A percentile compares a stretch with the other conserved stretches of the same genome.
Conservation (phyloP, 2,797 vertebrate species). For the Diglossa cyanea region DNA sequence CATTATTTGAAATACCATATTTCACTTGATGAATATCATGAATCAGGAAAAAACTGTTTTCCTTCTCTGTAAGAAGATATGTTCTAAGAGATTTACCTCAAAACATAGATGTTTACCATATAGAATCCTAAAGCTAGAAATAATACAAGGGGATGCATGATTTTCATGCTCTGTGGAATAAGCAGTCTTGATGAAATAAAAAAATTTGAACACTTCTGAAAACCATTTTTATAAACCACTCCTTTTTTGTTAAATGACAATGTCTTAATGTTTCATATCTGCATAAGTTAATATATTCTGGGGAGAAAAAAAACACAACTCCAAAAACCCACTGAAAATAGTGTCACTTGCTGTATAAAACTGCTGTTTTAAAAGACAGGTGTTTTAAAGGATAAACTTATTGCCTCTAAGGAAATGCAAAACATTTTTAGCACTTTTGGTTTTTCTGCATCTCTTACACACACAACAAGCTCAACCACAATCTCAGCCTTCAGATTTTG, state of each 20-base stretch:
- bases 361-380: neutral
- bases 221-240: neutral
- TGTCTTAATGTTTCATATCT: neutral
- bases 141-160: neutral
- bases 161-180: neutral
- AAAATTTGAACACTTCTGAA: neutral
- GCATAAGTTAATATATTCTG: neutral
- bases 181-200: neutral
- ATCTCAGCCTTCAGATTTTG: neutral
- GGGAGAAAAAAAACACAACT: rapidly evolving
- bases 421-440: neutral
- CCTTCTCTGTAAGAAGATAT: neutral
- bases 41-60: neutral
- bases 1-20: neutral
- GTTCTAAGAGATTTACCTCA: neutral
- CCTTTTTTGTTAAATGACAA: neutral
- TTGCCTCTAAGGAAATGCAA: neutral
- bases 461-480: neutral
- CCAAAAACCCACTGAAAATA: rapidly evolving
- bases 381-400: neutral
- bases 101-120: neutral
- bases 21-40: neutral
- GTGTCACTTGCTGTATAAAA: neutral
- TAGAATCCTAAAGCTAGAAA: neutral
- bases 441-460: neutral